phyloP scores from a whole-genome alignment of 2,113 vertebrate genomes.

The Phrynosoma platyrhinos region DNA sequence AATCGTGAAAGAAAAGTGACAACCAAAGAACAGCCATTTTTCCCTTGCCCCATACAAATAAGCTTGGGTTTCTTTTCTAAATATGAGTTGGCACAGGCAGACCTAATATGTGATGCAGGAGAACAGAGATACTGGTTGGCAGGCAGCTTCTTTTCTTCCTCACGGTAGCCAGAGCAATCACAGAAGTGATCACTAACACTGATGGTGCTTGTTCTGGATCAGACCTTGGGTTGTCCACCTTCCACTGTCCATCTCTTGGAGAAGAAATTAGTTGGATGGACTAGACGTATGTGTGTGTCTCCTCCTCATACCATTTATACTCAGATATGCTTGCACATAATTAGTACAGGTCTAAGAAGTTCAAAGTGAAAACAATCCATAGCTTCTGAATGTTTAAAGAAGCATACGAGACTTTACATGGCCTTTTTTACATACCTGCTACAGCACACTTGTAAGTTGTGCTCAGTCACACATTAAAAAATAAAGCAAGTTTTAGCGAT shows the following conservation, averaged over 20 bases:
- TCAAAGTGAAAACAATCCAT: not conserved
- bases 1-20: not conserved
- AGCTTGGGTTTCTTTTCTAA: not conserved
- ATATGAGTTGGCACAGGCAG: not conserved
- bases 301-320: not conserved
- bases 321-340: not conserved
- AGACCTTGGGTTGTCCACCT: not conserved
- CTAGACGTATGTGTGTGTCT: not conserved
- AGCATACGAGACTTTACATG: not conserved
- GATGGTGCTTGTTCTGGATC: not conserved
- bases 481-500: not conserved
- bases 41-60: not conserved
- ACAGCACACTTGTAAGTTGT: not conserved
- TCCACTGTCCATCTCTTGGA: not conserved
- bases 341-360: not conserved
- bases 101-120: not conserved
- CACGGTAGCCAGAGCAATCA: not conserved
- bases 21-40: not conserved
- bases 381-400: constrained; percentile 5
- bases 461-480: not conserved
- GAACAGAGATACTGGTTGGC: not conserved
- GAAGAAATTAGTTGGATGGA: not conserved
- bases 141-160: not conserved
- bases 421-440: not conserved
- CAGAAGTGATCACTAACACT: not conserved